Conservation (phyloP, 2,797 vertebrate species). For the Denticeps clupeoides region DNA sequence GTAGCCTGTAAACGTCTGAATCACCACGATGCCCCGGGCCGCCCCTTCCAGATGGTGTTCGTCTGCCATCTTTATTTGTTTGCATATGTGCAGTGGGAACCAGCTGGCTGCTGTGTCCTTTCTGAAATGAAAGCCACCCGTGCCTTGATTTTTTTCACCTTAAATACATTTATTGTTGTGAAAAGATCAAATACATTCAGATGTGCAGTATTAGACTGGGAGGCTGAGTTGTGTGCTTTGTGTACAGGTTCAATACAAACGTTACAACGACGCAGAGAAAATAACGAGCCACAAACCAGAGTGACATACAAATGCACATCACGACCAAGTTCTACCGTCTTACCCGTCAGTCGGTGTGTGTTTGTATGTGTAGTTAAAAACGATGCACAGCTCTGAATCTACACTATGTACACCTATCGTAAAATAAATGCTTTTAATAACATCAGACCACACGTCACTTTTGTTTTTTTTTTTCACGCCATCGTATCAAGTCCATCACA, state of each 20-base stretch:
- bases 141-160: constrained; percentile 24
- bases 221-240: constrained; percentile 70
- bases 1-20: no score
- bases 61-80: no score
- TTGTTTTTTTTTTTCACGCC: constrained; percentile 3
- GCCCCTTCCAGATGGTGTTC: no score
- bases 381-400: constrained; percentile 50
- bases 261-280: constrained; percentile 57
- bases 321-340: constrained; percentile 12
- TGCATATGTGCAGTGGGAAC: no score
- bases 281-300: constrained; percentile 49
- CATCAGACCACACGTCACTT: constrained; percentile 35
- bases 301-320: constrained; percentile 58
- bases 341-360: constrained; percentile 15
- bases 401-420: constrained; percentile 57
- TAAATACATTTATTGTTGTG: constrained; percentile 79
- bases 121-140: background rate
- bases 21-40: no score
- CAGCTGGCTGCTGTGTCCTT: background rate
- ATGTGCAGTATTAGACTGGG: constrained; percentile 69
- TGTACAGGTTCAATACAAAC: constrained; percentile 59
- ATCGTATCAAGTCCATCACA: background rate
- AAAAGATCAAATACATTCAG: constrained; percentile 69
- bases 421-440: constrained; percentile 53
- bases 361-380: constrained; percentile 45